Conservation (phyloP, 1,140 invertebrate genomes). For the Rhyacophila brunnea region DNA sequence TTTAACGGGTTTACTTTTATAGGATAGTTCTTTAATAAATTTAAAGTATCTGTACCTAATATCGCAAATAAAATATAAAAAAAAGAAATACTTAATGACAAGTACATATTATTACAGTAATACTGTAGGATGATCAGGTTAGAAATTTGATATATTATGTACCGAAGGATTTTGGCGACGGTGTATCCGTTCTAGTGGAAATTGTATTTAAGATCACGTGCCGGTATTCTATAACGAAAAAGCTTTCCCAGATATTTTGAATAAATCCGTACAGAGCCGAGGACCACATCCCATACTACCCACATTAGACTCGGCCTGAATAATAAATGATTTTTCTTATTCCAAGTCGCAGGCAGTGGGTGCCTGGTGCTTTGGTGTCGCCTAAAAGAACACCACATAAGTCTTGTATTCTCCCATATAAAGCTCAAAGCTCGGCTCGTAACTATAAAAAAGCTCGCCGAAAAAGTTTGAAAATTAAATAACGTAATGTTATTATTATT, state of each 20-base stretch:
- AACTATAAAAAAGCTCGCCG: background rate
- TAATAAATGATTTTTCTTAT: slow-evolving; percentile 31
- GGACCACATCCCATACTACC: slow-evolving; percentile 12
- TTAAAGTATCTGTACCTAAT: too few species aligned
- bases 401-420: background rate
- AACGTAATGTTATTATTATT: too few species aligned
- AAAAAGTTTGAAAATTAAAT: background rate
- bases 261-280: slow-evolving; percentile 24
- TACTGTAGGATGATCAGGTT: too few species aligned
- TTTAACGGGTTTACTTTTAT: too few species aligned
- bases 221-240: slow-evolving; percentile 9
- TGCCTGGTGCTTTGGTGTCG: background rate
- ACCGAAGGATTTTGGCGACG: too few species aligned
- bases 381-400: background rate
- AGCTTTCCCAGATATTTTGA: slow-evolving; percentile 21
- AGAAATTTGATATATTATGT: too few species aligned
- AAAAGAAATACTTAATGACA: too few species aligned
- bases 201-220: slow-evolving; percentile 18
- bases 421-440: too few species aligned
- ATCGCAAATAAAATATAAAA: too few species aligned
- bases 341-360: slow-evolving; percentile 1
- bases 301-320: slow-evolving; percentile 26
- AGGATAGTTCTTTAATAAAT: too few species aligned
- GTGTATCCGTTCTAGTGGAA: background rate
- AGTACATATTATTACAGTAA: too few species aligned